Base-by-base conservation (phyloP, 2,113 vertebrate species). In the Oceanites oceanicus region DNA sequence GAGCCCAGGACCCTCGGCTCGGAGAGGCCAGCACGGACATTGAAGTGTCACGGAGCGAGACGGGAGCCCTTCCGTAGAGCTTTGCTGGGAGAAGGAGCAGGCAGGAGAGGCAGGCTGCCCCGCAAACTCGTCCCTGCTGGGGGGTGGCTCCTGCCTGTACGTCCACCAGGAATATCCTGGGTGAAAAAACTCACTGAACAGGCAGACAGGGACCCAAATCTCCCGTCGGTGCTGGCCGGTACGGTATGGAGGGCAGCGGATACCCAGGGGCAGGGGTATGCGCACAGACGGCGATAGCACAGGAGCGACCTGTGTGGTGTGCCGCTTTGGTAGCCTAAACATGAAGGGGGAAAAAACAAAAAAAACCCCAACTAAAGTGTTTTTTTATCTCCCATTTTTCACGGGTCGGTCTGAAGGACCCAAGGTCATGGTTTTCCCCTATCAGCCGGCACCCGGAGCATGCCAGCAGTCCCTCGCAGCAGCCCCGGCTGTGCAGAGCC, bases 41-140 rank as follows among this genome's bases (percentile, higher is more conserved):
- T 23, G 9, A 40, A n/a, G 70, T 1, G 2, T 17, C 59, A 55
- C 1, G 1, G 40, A 50, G n/a, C 3, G 1, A 76, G 42, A 22
- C 11, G 10, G 50, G 50, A 63, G 34, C 32, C 47, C 23, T 61
- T 50, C 55, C 1, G 3, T 34, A 36, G 50, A n/a, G n/a, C 40
- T 78, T 53, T 9, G 56, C 75, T 15, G 20, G 76, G 58, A 53
- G 26, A 40, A 72, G 9, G 11, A 38, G 32, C 67, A 19, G 25
- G 83, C 61, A 65, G 56, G 34, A 52, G 30, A 61, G 47, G 44
- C 72, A 22, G n/a, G 45, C 44, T 47, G 73, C 40, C 23, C 50
- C 50, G 3, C 27, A 32, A 40, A 22, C 53, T 34, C 9, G 0
- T 21, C 78, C 49, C 52, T 38, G 52, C 25, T 4, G 7, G 10